phyloP scores from a whole-genome alignment of 2,113 vertebrate species.

The Pan paniscus region DNA sequence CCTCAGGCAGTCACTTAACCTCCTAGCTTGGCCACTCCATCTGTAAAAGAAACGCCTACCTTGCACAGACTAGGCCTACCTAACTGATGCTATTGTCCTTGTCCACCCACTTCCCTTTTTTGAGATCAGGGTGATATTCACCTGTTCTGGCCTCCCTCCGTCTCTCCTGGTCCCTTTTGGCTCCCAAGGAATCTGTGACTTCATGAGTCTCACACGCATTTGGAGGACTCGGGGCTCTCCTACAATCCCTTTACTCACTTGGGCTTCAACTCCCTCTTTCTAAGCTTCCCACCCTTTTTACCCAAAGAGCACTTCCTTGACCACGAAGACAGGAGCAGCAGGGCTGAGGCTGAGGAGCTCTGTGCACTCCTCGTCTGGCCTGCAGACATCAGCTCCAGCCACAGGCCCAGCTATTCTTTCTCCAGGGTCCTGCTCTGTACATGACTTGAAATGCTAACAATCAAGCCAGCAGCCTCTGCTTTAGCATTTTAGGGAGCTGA shows the following conservation, averaged over 20 bases:
- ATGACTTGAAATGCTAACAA: background rate
- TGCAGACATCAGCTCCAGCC: fast-evolving
- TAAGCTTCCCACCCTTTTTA: background rate
- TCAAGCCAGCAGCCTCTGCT: background rate
- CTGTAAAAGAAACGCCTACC: background rate
- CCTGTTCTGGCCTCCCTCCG: background rate
- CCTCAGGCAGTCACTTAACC: background rate
- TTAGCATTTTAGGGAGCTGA: background rate
- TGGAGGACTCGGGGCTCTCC: background rate
- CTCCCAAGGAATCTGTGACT: fast-evolving
- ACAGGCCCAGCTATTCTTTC: background rate
- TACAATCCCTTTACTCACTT: background rate
- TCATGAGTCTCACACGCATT: background rate
- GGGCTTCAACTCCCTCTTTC: background rate
- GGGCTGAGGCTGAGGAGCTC: background rate
- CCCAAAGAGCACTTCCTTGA: background rate
- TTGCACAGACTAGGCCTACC: fast-evolving
- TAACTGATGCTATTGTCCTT: background rate
- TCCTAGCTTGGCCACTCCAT: background rate
- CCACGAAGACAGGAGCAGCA: background rate
- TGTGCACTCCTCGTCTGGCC: fast-evolving
- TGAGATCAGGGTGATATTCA: background rate
- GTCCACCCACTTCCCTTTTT: background rate
- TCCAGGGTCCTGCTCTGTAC: background rate
- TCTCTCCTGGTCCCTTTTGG: background rate